Base-by-base conservation (phyloP, 2,113 vertebrate genomes). In the Campylomormyrus tamandua region DNA sequence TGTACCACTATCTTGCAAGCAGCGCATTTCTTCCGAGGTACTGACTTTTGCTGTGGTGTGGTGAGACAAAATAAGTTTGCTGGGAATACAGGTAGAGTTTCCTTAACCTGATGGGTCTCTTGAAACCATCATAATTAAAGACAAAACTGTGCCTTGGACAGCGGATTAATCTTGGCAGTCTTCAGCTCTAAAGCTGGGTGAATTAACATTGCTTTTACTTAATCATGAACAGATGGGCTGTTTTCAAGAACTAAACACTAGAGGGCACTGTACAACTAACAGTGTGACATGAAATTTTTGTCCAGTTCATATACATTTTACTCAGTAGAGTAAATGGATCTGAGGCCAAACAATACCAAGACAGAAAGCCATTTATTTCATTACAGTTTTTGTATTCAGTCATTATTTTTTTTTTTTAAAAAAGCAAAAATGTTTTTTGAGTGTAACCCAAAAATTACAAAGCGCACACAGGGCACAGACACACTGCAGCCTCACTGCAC, bases 1-100 rank as follows among this genome's bases (percentile, higher is more conserved):
- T 99, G 98, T 90, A 97, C 98, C 1, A 99, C 96, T 0, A 99
- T 99, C 95, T 98, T 98, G 94, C 98, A 99, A 89, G 98, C 98
- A 7, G 97, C 97, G 90, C 98, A 99, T 92, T 98, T 99, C 90
- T 95, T 97, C 80, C 97, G 96, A 77, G 97, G 96, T 58, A 97
- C 95, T 2, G 98, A 98, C 90, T 98, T 99, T 96, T 98, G 98
- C 97, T 97, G 88, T 35, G 90, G 92, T 87, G 86, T 62, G 70
- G 80, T 92, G 89, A 39, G 86, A 19, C 80, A 87, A 77, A 53
- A 70, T 53, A 58, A 88, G 10, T 56, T 35, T 53, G 3, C 31
- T 39, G 27, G 7, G 9, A n/a, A 86, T 27, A 50, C 83, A n/a
- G n/a, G 45, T 42, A 48, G 70, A 17, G 15, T 86, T 50, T 49